phyloP scores from a whole-genome alignment of 2,113 vertebrate species.

The Glaucomys volans region DNA sequence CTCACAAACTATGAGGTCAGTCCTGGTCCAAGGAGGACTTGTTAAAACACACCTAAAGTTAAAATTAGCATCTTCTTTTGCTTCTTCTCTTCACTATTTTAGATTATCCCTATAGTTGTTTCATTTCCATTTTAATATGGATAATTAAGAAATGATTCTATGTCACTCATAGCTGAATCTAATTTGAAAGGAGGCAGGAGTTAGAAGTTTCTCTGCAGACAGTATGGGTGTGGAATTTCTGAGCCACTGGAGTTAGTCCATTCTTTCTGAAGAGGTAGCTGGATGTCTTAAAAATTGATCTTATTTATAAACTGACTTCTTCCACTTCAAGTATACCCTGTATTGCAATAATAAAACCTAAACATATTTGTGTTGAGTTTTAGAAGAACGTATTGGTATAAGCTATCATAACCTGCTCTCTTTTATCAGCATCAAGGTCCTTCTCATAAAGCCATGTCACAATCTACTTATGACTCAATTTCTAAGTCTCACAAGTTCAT shows the following conservation, averaged over 20 bases:
- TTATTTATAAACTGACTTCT: background rate
- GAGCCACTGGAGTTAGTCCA: background rate
- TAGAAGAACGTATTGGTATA: background rate
- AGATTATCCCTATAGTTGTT: background rate
- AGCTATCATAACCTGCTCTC: background rate
- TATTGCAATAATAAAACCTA: background rate
- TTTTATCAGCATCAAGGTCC: background rate
- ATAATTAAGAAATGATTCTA: background rate
- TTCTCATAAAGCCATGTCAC: background rate
- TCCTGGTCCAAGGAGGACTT: background rate
- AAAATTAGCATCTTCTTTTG: constrained; percentile 18
- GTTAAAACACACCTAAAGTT: background rate
- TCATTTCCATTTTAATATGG: background rate
- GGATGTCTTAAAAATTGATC: background rate
- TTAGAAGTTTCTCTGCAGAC: background rate
- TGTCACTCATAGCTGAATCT: background rate
- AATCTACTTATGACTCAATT: background rate
- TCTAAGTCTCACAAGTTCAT: background rate
- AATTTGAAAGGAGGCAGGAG: background rate
- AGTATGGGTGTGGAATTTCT: background rate
- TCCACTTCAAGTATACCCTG: background rate
- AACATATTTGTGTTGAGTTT: constrained; percentile 35
- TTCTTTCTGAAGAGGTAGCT: background rate
- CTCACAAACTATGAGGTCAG: background rate
- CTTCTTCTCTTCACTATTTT: background rate